Percentiles rank a stretch among this genome's conserved stretches.
Conservation (phyloP, 2,113 vertebrate genomes). For the Eolophus roseicapilla region DNA sequence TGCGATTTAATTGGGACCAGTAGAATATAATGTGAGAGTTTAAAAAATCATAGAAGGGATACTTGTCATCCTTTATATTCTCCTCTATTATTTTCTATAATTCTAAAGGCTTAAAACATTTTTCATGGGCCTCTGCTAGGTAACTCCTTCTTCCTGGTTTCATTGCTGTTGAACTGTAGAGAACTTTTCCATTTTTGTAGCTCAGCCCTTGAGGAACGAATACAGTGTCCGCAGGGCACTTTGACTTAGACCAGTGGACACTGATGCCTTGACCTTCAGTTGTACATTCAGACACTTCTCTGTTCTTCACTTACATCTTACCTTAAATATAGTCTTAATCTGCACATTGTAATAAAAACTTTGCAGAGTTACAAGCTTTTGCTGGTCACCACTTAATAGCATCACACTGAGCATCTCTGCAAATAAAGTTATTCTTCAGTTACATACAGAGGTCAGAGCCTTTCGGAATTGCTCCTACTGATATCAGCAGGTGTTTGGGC, state of each 20-base stretch:
- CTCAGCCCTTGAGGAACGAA: background rate
- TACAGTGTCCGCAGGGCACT: rapidly evolving
- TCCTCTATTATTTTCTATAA: background rate
- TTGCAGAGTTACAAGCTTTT: background rate
- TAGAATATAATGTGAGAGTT: background rate
- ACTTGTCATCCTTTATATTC: background rate
- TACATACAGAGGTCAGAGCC: background rate
- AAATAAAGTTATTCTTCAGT: background rate
- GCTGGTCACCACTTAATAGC: background rate
- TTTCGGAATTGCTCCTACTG: background rate
- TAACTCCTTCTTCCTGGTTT: background rate
- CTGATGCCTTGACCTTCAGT: background rate
- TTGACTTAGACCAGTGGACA: background rate
- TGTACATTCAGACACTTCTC: background rate
- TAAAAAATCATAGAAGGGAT: background rate
- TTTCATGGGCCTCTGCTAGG: background rate
- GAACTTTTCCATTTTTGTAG: background rate
- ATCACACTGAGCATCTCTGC: background rate
- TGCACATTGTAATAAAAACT: background rate
- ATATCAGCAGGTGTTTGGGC: background rate
- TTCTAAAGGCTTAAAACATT: background rate
- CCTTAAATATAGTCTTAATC: background rate
- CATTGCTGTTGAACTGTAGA: background rate
- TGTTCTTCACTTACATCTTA: background rate
- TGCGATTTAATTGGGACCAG: background rate